Evolutionary conservation across 2,113 vertebrate genomes (phyloP).

Genomic region (Pachypanchax playfairii): DNA sequence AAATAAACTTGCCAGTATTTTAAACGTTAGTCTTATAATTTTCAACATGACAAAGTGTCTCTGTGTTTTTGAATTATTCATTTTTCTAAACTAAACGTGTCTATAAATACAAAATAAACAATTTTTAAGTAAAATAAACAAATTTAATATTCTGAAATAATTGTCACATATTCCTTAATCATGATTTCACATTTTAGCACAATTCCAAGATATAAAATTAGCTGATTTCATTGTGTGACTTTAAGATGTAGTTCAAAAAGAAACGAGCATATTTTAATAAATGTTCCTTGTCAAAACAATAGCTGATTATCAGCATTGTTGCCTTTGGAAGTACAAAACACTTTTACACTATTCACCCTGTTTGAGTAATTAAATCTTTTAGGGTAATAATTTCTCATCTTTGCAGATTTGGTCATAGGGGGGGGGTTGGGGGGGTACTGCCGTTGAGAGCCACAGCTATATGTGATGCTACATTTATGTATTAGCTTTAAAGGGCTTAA

Average conservation of each 20-base stretch:
- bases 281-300: constrained; percentile 73
- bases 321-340: constrained; percentile 69
- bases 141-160: neutral
- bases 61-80: too few species aligned
- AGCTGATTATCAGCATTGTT: constrained; percentile 78
- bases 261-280: constrained; percentile 67
- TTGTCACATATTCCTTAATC: constrained; percentile 21
- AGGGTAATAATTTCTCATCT: constrained; percentile 59
- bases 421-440: constrained; percentile 25
- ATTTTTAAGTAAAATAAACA: neutral
- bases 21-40: constrained; percentile 1
- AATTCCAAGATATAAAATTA: constrained; percentile 38
- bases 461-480: constrained; percentile 79
- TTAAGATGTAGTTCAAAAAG: constrained; percentile 62
- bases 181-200: constrained; percentile 26
- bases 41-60: too few species aligned
- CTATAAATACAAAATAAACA: neutral
- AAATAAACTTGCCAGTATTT: constrained; percentile 2
- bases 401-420: constrained; percentile 64
- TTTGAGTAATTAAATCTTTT: constrained; percentile 76
- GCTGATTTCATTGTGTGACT: constrained; percentile 44
- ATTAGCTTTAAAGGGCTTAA: constrained; percentile 80
- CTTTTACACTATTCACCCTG: constrained; percentile 72
- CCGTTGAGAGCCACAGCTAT: constrained; percentile 57
- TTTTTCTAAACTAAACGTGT: too few species aligned